A percentile compares a stretch with the other conserved stretches of the same genome.
phyloP scores from a whole-genome alignment of 2,797 vertebrate genomes.

The Anas georgica region DNA sequence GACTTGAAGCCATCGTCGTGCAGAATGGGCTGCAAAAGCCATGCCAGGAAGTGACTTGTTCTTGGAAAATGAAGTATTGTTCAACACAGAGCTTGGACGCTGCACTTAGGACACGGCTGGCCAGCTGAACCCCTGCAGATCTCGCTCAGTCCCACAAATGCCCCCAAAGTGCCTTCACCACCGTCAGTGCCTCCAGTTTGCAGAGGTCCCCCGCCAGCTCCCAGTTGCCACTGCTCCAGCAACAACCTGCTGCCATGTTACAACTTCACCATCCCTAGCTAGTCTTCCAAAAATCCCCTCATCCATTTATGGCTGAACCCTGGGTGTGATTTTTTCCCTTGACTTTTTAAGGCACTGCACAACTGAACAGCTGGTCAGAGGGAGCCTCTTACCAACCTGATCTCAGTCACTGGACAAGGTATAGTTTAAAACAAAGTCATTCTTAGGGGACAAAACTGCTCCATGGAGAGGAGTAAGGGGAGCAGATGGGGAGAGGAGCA shows the following conservation, averaged over 20 bases:
- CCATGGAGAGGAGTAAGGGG: not conserved
- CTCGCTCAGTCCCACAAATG: not conserved
- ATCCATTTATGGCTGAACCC: not conserved
- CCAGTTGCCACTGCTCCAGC: not conserved
- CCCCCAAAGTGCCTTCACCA: not conserved
- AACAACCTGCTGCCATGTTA: not conserved
- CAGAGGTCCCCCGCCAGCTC: not conserved
- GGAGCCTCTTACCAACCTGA: not conserved
- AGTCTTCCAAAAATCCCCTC: not conserved
- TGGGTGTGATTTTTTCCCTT: not conserved
- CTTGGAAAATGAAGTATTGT: slow-evolving; percentile 62
- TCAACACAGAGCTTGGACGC: not conserved
- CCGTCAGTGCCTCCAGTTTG: not conserved
- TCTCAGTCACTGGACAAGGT: not conserved
- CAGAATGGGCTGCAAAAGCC: not conserved
- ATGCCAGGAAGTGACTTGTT: slow-evolving; percentile 64
- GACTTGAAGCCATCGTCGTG: not conserved
- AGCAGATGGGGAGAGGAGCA: not conserved
- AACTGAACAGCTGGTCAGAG: not conserved
- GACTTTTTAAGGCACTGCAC: not conserved
- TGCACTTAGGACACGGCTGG: not conserved
- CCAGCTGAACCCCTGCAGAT: not conserved
- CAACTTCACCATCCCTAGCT: not conserved
- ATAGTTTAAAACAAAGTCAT: not conserved
- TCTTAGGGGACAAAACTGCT: not conserved